phyloP scores from a whole-genome alignment of 2,888 invertebrate species.

The Callosobruchus maculatus region DNA sequence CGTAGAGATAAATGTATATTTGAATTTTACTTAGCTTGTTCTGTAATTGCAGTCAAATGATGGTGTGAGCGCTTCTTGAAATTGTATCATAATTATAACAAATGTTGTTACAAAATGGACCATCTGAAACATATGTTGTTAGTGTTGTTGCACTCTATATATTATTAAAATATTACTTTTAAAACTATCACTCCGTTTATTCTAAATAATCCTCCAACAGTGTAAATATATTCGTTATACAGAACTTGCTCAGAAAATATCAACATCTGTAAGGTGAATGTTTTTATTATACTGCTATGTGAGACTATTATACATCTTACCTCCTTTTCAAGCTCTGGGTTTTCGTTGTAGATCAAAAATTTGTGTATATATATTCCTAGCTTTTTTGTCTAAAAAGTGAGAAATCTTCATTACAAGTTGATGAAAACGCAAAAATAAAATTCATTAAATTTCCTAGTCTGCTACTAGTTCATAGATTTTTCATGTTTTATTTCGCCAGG shows the following conservation, averaged over 20 bases:
- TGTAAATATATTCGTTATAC: constrained; percentile 22
- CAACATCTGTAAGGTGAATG: constrained; percentile 20
- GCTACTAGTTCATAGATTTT: too few relatives aligned
- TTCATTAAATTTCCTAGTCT: not conserved
- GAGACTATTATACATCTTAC: constrained; percentile 7
- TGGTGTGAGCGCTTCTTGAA: constrained; percentile 35
- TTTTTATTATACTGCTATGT: not conserved
- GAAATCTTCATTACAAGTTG: not conserved
- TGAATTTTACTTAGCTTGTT: constrained; percentile 11
- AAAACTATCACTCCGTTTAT: constrained; percentile 24
- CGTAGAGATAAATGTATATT: too few relatives aligned
- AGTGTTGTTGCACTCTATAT: constrained; percentile 1
- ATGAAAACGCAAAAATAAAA: not conserved
- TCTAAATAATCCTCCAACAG: constrained; percentile 21
- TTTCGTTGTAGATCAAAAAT: constrained; percentile 14
- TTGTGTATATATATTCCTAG: constrained; percentile 17
- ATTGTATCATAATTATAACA: constrained; percentile 45
- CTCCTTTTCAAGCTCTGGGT: constrained; percentile 15
- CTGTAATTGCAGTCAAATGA: not conserved
- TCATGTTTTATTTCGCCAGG: too few relatives aligned
- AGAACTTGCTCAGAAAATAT: constrained; percentile 27
- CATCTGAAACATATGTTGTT: constrained; percentile 32
- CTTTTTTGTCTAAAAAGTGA: constrained; percentile 13
- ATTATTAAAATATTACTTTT: constrained; percentile 16
- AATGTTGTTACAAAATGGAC: constrained; percentile 44